phyloP scores from a whole-genome alignment of 2,888 invertebrate species.

The Argyra leucocephala region DNA sequence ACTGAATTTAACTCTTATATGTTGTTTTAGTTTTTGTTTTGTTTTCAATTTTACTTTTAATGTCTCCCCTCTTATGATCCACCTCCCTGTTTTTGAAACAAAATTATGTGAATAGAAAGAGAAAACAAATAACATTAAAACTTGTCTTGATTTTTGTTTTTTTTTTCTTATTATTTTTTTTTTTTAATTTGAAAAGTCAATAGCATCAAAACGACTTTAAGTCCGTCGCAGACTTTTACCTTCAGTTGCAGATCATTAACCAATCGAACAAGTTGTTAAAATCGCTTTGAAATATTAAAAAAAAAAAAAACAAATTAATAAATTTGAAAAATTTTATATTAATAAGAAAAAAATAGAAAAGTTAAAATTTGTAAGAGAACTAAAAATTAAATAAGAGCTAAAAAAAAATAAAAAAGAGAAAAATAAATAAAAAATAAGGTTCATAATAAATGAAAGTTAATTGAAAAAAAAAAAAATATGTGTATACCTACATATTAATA shows the following conservation, averaged over 20 bases:
- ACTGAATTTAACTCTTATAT: no score
- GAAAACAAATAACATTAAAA: neutral
- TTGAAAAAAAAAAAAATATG: no score
- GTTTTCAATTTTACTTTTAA: neutral
- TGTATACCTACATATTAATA: no score
- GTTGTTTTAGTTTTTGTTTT: no score
- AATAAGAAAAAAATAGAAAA: neutral
- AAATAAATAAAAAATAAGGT: neutral
- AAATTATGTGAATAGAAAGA: neutral
- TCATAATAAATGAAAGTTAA: no score
- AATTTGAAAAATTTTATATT: neutral
- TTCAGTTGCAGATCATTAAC: constrained; percentile 9
- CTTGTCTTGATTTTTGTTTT: neutral
- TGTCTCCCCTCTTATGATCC: neutral
- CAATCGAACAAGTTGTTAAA: constrained; percentile 7
- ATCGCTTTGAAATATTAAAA: neutral
- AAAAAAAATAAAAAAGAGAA: neutral
- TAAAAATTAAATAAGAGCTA: neutral
- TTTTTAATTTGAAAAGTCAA: neutral
- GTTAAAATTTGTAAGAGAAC: neutral
- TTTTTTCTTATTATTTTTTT: neutral
- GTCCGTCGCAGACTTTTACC: constrained; percentile 3
- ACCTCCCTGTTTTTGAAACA: no score
- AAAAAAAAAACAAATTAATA: neutral
- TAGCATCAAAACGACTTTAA: neutral